Percentiles rank a stretch among this genome's conserved stretches.
Evolutionary conservation across 1,140 invertebrate genomes (phyloP).

Genomic region (Gryon sp.): DNA sequence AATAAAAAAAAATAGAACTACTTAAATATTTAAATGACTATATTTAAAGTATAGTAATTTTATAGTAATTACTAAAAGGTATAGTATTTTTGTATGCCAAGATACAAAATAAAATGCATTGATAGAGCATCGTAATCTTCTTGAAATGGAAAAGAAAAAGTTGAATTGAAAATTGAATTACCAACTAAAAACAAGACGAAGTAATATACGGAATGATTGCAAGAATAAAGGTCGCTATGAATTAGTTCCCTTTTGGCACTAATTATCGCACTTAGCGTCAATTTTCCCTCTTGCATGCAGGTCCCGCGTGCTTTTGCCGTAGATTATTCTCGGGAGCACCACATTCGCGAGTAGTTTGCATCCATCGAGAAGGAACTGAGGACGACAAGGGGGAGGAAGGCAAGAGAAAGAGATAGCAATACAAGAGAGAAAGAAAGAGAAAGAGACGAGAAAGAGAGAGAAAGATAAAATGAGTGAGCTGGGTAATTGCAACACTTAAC

Average conservation of each 20-base stretch:
- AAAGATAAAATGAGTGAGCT: conserved; percentile 44
- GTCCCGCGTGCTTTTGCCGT: conserved; percentile 30
- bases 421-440: too few species aligned
- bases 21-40: too few species aligned
- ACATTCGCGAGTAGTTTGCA: conserved; percentile 60
- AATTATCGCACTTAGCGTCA: conserved; percentile 75
- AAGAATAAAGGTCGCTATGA: conserved; percentile 47
- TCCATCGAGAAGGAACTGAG: conserved; percentile 23
- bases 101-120: too few species aligned
- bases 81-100: too few species aligned
- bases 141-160: too few species aligned
- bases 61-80: too few species aligned
- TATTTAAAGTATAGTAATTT: too few species aligned
- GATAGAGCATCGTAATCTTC: too few species aligned
- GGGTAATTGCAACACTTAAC: conserved; percentile 75
- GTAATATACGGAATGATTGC: conserved; percentile 17
- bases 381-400: conserved; percentile 40
- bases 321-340: conserved; percentile 61
- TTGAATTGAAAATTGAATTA: too few species aligned
- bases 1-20: too few species aligned
- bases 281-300: conserved; percentile 25
- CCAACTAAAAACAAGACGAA: too few species aligned
- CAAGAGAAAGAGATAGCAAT: too few species aligned
- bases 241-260: conserved; percentile 66
- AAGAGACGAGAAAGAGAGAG: background rate